Evolutionary conservation across 2,797 vertebrate species (phyloP), one percentile per base, ranked within the genome.

Genomic region (Pseudomugil gertrudae): DNA sequence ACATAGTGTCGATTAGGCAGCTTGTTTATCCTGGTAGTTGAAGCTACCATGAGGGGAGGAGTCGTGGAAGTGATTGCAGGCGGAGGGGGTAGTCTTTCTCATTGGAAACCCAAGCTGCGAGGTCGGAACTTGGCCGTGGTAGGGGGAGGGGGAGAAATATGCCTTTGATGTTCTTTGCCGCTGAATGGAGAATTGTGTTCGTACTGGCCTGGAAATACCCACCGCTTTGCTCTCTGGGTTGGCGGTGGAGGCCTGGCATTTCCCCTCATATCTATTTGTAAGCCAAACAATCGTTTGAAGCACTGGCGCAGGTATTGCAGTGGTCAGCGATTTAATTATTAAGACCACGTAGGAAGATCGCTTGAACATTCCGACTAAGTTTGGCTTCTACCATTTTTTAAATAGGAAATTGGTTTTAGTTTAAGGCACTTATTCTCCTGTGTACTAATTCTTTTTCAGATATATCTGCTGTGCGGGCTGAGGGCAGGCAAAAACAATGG

Each of bases 401-500:
- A n/a, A 38, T 21, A 35, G 51, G 1, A 72, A 67, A 29, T 69
- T 53, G 51, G 36, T 47, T 45, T 3, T 9, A 9, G 19, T 9
- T 76, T 64, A 36, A 66, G 53, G 63, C 69, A 78, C 71, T 76
- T 36, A 23, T n/a, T 65, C 19, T 35, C 10, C 11, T 54, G 63
- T 84, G 35, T 68, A 32, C n/a, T 53, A 24, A 51, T 0, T 63
- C 0, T 54, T 72, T 27, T 63, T 19, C 89, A 94, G 93, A 90
- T 72, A 87, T 81, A 83, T 88, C 90, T 92, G 90, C 89, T 89
- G 83, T 92, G 90, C 92, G 79, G 93, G 85, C 90, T 91, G 91
- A 93, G 91, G 88, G 87, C 88, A 92, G 86, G 79, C 89, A 80
- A 89, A 76, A 90, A 94, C 90, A 88, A 95, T 95, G 94, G 93